Evolutionary conservation across 2,888 invertebrate species (phyloP), one percentile per base, ranked within the genome.

Genomic region (Biston betularia): DNA sequence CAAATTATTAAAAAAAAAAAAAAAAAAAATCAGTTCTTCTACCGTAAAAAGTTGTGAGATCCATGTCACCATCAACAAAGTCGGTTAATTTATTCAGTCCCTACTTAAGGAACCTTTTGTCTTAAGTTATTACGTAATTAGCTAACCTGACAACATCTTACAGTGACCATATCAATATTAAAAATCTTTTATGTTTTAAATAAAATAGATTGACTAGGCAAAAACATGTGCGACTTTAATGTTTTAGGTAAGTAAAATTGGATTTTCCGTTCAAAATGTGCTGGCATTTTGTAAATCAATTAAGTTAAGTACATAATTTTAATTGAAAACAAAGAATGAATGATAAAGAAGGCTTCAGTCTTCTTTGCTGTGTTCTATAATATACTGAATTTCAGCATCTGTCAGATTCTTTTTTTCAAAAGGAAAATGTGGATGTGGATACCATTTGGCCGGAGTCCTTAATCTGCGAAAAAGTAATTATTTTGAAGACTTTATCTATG

Each of bases 341-440:
- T 46, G 24, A 15, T 48, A 11, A 12, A 24, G n/a, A 53, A 0
- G 12, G 6, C 7, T 42, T 86, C 78, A 91, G 80, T 91, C 90
- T 75, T 90, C 87, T 69, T 79, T 88, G 65, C 89, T 90, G 61
- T 88, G 83, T 40, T 86, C 84, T 55, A 90, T 85, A 40, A 90
- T 87, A 56, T 82, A 75, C 65, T 86, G 75, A 80, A 91, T 86
- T 79, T 91, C 81, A 15, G 73, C 75, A 4, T 76, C 73, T 0
- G 88, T 88, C 59, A 91, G 83, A 71, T 88, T 87, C 77, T 89
- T 88, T 77, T 88, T 92, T 74, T 89, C 89, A 61, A 91, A 92
- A 0, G 91, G 91, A 65, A 90, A 92, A 45, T 88, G 73, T 10
- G 89, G 89, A 71, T 92, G 91, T 38, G 84, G 71, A 70, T 92